Evolutionary conservation across 2,113 vertebrate species (phyloP).

Genomic region (Pteruthius melanotis): DNA sequence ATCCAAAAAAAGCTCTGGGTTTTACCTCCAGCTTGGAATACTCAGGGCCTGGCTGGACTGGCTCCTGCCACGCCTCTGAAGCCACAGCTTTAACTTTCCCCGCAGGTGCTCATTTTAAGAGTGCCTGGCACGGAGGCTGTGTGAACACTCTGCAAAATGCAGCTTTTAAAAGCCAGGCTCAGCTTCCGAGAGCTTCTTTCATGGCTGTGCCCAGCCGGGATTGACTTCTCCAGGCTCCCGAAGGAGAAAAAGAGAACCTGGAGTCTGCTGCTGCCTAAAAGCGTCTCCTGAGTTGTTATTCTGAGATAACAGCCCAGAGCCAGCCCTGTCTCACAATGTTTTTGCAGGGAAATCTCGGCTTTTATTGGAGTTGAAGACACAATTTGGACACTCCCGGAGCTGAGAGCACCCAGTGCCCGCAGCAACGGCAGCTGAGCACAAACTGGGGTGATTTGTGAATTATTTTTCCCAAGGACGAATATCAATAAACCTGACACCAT

Average conservation of each 20-base stretch:
- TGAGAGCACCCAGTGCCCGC: not conserved
- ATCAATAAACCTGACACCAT: not conserved
- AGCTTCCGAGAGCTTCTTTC: not conserved
- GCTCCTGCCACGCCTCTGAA: not conserved
- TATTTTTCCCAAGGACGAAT: not conserved
- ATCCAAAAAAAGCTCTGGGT: not conserved
- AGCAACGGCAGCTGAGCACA: not conserved
- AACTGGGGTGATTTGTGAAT: not conserved
- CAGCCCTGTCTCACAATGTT: not conserved
- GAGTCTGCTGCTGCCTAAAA: not conserved
- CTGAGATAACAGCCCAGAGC: not conserved
- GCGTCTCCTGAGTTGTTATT: not conserved
- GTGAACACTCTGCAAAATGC: not conserved
- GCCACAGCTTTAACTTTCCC: not conserved
- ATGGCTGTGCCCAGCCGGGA: too few relatives aligned
- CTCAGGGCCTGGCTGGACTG: not conserved
- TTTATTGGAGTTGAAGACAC: not conserved
- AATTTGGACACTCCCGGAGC: not conserved
- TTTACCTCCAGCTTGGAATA: not conserved
- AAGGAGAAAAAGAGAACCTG: not conserved
- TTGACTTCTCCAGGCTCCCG: not conserved
- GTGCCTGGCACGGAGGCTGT: not conserved
- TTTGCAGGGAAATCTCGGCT: not conserved
- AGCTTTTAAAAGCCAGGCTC: not conserved
- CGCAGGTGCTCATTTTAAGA: not conserved